Evolutionary conservation across 2,113 vertebrate genomes (phyloP), one percentile per base, ranked within the genome.

Genomic region (Acanthochromis polyacanthus): DNA sequence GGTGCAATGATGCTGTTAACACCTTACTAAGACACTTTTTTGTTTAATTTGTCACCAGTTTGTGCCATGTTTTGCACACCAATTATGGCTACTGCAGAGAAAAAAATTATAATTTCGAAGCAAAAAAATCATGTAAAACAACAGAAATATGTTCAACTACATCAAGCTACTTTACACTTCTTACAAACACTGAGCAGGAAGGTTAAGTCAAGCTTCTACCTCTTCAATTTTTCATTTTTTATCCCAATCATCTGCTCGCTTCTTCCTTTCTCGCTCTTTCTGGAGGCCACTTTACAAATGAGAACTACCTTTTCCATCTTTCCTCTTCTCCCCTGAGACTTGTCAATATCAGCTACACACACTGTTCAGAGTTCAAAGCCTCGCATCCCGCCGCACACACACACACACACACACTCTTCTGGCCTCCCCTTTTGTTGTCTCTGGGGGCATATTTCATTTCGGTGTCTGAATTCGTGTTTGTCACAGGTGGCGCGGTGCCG

Each of bases 351-450:
- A 91, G 87, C 86, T 78, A 77, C 70, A 90, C 82, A 74, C 83
- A 80, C 81, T 40, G 59, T 75, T 92, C 79, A 48, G 50, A 89
- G 84, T 90, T 93, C 90, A 93, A 93, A 93, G 90, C 62, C 82
- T 22, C n/a, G 23, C 77, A 68, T 75, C 90, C 84, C 84, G 75
- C 25, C 25, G 25, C 25, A 25, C 25, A 25, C 25, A 25, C 25
- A 25, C 87, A 79, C 82, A 79, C 82, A 85, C 89, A 68, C 87
- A 81, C 77, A 66, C 91, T 79, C 70, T 46, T 50, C 53, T 4
- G 62, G 30, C 70, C 73, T 76, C 75, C 90, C n/a, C 17, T 19
- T 89, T 88, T 76, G 74, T 86, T 36, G 82, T 89, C 89, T 80
- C 80, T 14, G 64, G 90, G 89, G 89, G 88, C 60, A 81, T 89